These are phyloP conservation scores for Heliconius ethilla DNA, from an alignment of 2,888 invertebrate species.

Conservation along the genomic window DNA sequence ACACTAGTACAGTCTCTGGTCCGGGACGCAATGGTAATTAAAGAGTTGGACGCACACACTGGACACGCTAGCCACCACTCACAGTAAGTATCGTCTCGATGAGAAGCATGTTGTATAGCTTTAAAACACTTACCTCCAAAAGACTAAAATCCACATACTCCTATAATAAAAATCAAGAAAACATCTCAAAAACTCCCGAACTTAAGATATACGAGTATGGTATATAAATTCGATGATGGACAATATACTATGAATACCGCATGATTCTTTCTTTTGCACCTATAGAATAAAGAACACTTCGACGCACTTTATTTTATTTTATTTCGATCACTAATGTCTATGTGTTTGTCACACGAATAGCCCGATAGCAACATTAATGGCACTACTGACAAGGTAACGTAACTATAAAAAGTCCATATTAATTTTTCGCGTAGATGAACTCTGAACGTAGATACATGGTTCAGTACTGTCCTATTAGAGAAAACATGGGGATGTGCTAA, in stretches of 20 bases:
- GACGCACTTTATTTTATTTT: slow-evolving; percentile 46
- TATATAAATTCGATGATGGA: slow-evolving; percentile 14
- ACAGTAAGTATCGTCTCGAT: slow-evolving; percentile 85
- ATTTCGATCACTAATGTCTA: slow-evolving; percentile 73
- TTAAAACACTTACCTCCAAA: slow-evolving; percentile 21
- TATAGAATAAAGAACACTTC: slow-evolving; percentile 41
- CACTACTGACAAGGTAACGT: slow-evolving; percentile 95
- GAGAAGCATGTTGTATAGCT: slow-evolving; percentile 60
- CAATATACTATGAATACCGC: slow-evolving; percentile 33
- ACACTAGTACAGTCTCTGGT: slow-evolving; percentile 93
- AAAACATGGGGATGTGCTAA: slow-evolving; percentile 7
- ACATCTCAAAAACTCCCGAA: slow-evolving; percentile 21
- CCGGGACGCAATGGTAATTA: slow-evolving; percentile 94
- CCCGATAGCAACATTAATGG: slow-evolving; percentile 98
- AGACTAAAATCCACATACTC: slow-evolving; percentile 2
- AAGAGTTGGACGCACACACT: slow-evolving; percentile 88
- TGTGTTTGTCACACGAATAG: slow-evolving; percentile 90
- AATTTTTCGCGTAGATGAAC: slow-evolving; percentile 60
- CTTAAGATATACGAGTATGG: slow-evolving; percentile 14
- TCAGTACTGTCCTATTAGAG: slow-evolving; percentile 28
- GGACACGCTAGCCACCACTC: slow-evolving; percentile 87
- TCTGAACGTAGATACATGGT: slow-evolving; percentile 42
- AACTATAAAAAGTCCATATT: slow-evolving; percentile 58
- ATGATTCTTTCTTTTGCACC: slow-evolving; percentile 41
- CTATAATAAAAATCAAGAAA: slow-evolving; percentile 27